Conservation (phyloP, 2,113 vertebrate genomes). For the Aphyosemion australe region DNA sequence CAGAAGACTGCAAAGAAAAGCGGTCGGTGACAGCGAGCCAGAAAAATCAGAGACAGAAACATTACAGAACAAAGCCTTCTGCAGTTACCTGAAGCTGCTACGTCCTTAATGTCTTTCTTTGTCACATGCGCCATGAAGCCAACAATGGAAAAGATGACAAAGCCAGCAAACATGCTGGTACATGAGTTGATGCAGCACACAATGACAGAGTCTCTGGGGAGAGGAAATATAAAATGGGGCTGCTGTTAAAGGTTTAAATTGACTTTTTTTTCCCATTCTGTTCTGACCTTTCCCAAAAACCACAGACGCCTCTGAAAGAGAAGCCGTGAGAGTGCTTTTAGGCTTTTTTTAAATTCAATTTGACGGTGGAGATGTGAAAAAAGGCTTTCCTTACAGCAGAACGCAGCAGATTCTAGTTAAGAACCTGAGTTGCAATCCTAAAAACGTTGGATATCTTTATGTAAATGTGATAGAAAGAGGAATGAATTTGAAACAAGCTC, state of each 20-base stretch:
- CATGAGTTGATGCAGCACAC: slow-evolving; percentile 98
- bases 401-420: neutral
- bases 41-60: neutral
- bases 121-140: slow-evolving; percentile 98
- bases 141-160: slow-evolving; percentile 99
- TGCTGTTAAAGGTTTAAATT: slow-evolving; percentile 45
- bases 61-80: slow-evolving; percentile 15
- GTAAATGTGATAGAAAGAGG: neutral
- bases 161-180: slow-evolving; percentile 99
- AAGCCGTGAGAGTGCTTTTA: neutral
- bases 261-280: neutral
- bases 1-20: slow-evolving; percentile 5
- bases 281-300: slow-evolving; percentile 9
- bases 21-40: slow-evolving; percentile 23
- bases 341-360: slow-evolving; percentile 10
- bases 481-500: slow-evolving; percentile 25
- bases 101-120: slow-evolving; percentile 91
- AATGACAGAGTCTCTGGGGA: slow-evolving; percentile 92
- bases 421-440: neutral
- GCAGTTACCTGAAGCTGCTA: slow-evolving; percentile 93
- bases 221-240: slow-evolving; percentile 50
- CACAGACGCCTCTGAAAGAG: slow-evolving; percentile 1
- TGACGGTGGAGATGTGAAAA: slow-evolving; percentile 1
- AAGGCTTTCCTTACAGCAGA: neutral
- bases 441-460: neutral